These are phyloP conservation scores for Criorhina ranunculi DNA, from an alignment of 2,888 invertebrate species.

Conservation along the genomic window DNA sequence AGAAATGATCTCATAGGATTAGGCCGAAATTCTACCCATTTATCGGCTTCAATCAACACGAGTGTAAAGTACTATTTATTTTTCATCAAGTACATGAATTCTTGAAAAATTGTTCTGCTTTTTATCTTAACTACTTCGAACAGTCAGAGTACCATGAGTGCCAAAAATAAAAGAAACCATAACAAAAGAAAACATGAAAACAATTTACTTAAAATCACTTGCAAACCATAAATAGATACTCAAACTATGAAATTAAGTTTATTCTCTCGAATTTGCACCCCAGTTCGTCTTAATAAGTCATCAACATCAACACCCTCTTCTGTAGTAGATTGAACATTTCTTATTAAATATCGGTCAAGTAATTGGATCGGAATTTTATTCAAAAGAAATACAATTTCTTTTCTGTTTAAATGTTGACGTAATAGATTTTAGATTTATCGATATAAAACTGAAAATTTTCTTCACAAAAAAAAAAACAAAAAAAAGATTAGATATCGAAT, in stretches of 20 bases:
- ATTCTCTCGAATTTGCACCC: background rate
- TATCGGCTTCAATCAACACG: background rate
- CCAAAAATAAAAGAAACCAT: constrained; percentile 1
- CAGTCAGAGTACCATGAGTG: background rate
- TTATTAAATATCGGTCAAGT: constrained; percentile 24
- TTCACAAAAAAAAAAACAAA: background rate
- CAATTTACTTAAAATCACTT: background rate
- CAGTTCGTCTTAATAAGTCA: background rate
- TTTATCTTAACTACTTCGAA: background rate
- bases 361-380: constrained; percentile 41
- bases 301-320: constrained; percentile 1
- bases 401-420: constrained; percentile 47
- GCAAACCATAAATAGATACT: background rate
- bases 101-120: background rate
- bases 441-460: constrained; percentile 17
- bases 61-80: background rate
- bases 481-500: constrained; percentile 58
- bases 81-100: background rate
- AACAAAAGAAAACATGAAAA: background rate
- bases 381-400: background rate
- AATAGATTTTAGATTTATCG: constrained; percentile 41
- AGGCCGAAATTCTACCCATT: background rate
- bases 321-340: background rate
- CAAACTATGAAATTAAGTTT: background rate
- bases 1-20: background rate